Evolutionary conservation across 2,888 invertebrate genomes (phyloP), one percentile per base, ranked within the genome.

Genomic region (Drosophila melanosoma): DNA sequence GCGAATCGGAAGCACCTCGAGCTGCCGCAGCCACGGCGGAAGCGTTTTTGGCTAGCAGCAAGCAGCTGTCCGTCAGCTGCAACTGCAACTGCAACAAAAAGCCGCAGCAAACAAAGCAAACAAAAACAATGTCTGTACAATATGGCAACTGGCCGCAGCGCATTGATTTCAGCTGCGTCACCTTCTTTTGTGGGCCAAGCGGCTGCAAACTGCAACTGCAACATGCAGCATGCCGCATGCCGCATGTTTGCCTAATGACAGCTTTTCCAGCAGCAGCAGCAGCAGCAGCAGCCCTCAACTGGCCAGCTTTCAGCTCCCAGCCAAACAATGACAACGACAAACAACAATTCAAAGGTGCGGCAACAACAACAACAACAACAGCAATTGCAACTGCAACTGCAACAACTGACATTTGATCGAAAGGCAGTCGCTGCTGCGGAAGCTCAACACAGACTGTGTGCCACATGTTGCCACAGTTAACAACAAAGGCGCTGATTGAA

Each of bases 131-230:
- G n/a, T 26, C 26, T 26, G 7, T 20, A n/a, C 38, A 56, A 23
- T 52, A 35, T 62, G 66, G 62, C 77, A 63, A 78, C 53, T 74
- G 74, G 49, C 38, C 67, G 71, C 51, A 69, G 87, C 87, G 87
- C 84, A 85, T 86, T 85, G 89, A 85, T 85, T 85, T 85, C 84
- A 87, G 89, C 89, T 89, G 85, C 89, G 85, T 85, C 89, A 85
- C 79, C 84, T 77, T 54, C 77, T 75, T 67, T 79, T 81, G 80
- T 78, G 78, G 72, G 59, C 69, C 83, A 83, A 74, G 63, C 66
- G 52, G 61, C 57, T 52, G 74, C 60, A 66, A 66, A 71, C 59
- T 63, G 36, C 54, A 60, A 42, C 38, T 52, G 58, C 54, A 66
- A 36, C 53, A 23, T 57, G 79, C 73, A 40, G 69, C 56, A 57